Percentiles rank a stretch among this genome's conserved stretches.
Conservation (phyloP, 2,797 vertebrate species). For the Merluccius polli region DNA sequence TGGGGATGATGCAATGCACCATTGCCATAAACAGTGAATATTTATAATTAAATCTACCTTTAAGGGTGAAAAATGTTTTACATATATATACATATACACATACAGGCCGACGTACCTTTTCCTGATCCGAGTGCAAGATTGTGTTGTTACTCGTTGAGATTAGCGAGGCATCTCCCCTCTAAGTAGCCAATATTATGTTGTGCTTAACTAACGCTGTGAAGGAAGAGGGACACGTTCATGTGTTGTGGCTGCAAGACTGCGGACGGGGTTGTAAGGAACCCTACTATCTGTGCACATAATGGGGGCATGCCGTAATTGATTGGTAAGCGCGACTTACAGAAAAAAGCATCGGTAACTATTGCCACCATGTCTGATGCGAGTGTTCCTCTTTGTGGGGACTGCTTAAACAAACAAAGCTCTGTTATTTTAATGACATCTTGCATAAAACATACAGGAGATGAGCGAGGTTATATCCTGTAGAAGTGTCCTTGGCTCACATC, state of each 20-base stretch:
- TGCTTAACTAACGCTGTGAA: not conserved
- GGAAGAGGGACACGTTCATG: not conserved
- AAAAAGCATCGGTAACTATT: no score
- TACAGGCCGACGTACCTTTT: no score
- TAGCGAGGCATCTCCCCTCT: not conserved
- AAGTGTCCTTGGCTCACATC: not conserved
- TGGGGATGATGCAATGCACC: no score
- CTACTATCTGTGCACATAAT: not conserved
- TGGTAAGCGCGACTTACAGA: not conserved
- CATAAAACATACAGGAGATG: not conserved
- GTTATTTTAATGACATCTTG: not conserved
- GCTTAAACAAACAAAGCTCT: not conserved
- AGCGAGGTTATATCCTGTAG: not conserved
- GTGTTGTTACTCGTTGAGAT: not conserved
- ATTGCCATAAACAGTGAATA: no score
- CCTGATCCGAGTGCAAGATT: not conserved
- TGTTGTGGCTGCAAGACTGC: not conserved
- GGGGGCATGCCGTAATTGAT: not conserved
- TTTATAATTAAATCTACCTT: not conserved
- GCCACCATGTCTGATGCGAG: not conserved
- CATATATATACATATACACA: no score
- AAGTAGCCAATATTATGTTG: not conserved
- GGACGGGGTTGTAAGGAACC: not conserved
- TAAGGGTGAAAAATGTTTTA: not conserved
- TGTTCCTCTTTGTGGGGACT: not conserved